phyloP scores from a whole-genome alignment of 2,888 invertebrate species.

The Clepsis dumicolana region DNA sequence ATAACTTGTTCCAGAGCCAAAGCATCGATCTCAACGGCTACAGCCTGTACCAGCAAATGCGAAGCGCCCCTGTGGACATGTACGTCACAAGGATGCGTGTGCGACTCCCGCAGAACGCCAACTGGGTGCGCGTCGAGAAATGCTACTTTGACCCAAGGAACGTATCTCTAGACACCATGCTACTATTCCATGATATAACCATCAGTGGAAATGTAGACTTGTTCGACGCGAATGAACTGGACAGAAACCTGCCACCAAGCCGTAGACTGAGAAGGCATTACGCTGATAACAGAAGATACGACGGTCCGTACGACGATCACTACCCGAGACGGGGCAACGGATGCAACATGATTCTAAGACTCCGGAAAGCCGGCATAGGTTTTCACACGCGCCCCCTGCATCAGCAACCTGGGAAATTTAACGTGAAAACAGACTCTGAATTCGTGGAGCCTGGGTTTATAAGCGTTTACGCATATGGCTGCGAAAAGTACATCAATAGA shows the following conservation, averaged over 20 bases:
- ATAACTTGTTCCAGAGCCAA: constrained; percentile 70
- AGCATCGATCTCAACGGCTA: constrained; percentile 88
- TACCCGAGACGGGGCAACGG: constrained; percentile 79
- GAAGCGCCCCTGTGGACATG: constrained; percentile 89
- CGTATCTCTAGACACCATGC: constrained; percentile 90
- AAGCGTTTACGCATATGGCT: constrained; percentile 94
- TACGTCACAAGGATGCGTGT: constrained; percentile 90
- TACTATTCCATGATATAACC: constrained; percentile 92
- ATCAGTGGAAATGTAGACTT: constrained; percentile 92
- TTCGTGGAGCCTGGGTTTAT: constrained; percentile 94
- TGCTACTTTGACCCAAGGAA: constrained; percentile 92
- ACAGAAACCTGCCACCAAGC: constrained; percentile 65
- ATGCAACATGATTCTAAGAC: constrained; percentile 92
- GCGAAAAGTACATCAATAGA: constrained; percentile 86
- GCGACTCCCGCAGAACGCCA: constrained; percentile 87
- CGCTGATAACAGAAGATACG: constrained; percentile 71
- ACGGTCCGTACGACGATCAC: constrained; percentile 59
- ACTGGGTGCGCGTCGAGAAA: constrained; percentile 91
- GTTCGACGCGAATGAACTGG: constrained; percentile 74
- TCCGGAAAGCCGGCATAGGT: constrained; percentile 92
- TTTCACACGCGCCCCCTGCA: constrained; percentile 91
- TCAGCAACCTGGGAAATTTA: constrained; percentile 89
- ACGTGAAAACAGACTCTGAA: constrained; percentile 92
- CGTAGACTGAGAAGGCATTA: constrained; percentile 69
- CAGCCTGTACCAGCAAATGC: constrained; percentile 87